A percentile compares a stretch with the other conserved stretches of the same genome.
Evolutionary conservation across 2,797 vertebrate genomes (phyloP).

Genomic region (Sylvilagus floridanus): DNA sequence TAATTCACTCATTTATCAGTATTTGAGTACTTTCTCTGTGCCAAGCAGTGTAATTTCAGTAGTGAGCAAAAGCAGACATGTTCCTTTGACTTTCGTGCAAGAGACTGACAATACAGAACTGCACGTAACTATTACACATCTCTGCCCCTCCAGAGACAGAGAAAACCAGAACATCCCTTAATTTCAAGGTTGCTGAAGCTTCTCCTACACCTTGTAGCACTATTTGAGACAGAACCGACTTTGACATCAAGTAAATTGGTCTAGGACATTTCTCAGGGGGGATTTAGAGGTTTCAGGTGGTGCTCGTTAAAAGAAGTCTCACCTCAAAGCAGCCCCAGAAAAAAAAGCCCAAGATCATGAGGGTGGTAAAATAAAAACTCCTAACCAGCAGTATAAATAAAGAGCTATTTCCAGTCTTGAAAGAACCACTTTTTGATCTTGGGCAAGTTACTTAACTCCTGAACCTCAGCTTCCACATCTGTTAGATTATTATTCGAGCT

Average conservation of each 20-base stretch:
- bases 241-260: constrained; percentile 21
- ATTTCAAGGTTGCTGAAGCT: constrained; percentile 32
- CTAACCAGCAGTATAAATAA: constrained; percentile 30
- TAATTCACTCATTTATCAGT: constrained; percentile 38
- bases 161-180: background rate
- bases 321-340: background rate
- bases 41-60: constrained; percentile 2
- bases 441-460: constrained; percentile 37
- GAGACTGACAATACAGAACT: background rate
- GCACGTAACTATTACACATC: background rate
- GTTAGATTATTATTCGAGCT: background rate
- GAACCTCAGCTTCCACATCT: constrained; percentile 19
- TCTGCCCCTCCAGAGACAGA: background rate
- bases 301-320: background rate
- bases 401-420: background rate
- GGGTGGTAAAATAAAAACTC: background rate
- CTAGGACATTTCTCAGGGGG: background rate
- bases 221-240: constrained; percentile 45
- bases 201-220: background rate
- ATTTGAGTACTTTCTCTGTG: background rate
- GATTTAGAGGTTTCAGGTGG: constrained; percentile 39
- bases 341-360: constrained; percentile 18
- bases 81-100: background rate
- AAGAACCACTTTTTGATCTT: constrained; percentile 19
- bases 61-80: constrained; percentile 1